Percentiles rank a stretch among this genome's conserved stretches.
phyloP scores from a whole-genome alignment of 1,140 invertebrate genomes.

The Aporrectodea caliginosa region DNA sequence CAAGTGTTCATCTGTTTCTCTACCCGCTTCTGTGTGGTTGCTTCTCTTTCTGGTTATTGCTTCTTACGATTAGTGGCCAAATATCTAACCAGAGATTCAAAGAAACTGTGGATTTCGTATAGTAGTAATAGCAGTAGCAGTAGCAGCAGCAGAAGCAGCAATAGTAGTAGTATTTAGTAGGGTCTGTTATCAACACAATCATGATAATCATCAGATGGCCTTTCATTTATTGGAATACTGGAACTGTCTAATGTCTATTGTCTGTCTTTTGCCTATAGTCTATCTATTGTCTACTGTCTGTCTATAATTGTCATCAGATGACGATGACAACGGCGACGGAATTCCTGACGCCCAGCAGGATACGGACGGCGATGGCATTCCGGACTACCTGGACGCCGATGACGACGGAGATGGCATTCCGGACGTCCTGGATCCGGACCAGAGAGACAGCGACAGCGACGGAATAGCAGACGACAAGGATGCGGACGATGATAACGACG shows the following conservation, averaged over 20 bases:
- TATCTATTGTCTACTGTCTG: neutral
- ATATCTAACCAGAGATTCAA: neutral
- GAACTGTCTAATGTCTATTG: neutral
- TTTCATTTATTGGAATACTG: neutral
- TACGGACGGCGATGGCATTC: conserved; percentile 16
- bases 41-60: neutral
- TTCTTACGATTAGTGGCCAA: neutral
- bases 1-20: neutral
- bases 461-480: neutral
- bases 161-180: too few relatives aligned
- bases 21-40: neutral
- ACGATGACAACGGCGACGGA: conserved; percentile 23
- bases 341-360: conserved; percentile 19
- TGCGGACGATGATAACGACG: conserved; percentile 15
- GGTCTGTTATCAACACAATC: too few relatives aligned
- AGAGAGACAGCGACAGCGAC: neutral
- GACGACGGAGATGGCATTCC: conserved; percentile 23
- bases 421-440: conserved; percentile 13
- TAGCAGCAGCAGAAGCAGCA: too few relatives aligned
- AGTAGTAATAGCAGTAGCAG: too few relatives aligned
- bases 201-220: neutral
- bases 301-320: neutral
- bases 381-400: conserved; percentile 9
- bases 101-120: neutral
- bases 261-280: neutral